Percentiles rank a stretch among this genome's conserved stretches.
Evolutionary conservation across 2,113 vertebrate species (phyloP).

Genomic region (Irena cyanogastra): DNA sequence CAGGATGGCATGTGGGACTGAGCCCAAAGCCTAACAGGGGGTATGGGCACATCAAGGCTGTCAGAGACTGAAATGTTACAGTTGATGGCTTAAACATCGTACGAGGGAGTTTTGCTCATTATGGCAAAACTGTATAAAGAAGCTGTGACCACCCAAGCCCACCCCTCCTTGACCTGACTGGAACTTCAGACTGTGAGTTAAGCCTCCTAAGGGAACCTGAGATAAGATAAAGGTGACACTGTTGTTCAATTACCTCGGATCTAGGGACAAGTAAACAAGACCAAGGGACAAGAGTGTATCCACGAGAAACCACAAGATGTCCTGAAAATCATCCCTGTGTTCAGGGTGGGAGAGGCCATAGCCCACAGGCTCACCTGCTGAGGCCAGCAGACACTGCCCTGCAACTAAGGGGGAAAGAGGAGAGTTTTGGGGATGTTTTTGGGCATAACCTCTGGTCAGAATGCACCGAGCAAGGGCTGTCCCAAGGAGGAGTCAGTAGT

Average conservation of each 20-base stretch:
- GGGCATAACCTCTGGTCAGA: neutral
- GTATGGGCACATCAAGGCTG: neutral
- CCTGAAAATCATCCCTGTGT: too few relatives aligned
- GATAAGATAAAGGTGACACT: too few relatives aligned
- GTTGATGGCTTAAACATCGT: neutral
- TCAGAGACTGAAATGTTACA: neutral
- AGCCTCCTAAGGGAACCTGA: neutral
- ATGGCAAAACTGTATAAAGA: neutral
- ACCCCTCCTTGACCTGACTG: neutral
- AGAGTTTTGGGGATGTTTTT: neutral
- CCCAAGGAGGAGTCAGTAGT: neutral
- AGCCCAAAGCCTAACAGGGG: neutral
- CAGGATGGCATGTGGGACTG: neutral
- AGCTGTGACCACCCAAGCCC: neutral
- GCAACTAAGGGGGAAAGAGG: neutral
- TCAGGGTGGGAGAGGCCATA: neutral
- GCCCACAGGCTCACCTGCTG: neutral
- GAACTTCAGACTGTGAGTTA: neutral
- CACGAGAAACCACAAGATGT: neutral
- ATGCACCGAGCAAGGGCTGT: neutral
- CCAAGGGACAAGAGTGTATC: neutral
- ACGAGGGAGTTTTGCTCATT: neutral
- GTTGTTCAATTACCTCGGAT: neutral
- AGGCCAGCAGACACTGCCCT: neutral
- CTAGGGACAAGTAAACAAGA: neutral